Percentiles rank a stretch among this genome's conserved stretches.
These are phyloP conservation scores for Ichneumoninae sp. DNA, from an alignment of 2,888 invertebrate genomes.

Conservation along the genomic window DNA sequence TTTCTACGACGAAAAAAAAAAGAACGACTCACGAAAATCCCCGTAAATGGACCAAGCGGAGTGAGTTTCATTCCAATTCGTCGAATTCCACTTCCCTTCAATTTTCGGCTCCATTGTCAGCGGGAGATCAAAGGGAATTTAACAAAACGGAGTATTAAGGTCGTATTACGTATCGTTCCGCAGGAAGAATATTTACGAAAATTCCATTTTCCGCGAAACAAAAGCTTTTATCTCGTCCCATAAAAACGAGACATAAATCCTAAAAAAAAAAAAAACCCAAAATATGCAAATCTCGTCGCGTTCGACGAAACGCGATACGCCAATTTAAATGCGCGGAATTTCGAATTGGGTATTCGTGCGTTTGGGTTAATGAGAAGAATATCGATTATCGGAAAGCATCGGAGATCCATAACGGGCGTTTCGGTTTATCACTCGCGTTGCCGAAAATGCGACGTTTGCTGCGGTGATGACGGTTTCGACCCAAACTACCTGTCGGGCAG, in stretches of 20 bases:
- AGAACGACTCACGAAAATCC: neutral
- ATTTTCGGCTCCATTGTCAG: neutral
- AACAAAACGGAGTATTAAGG: neutral
- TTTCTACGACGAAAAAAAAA: neutral
- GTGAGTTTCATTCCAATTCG: neutral
- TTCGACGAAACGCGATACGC: neutral
- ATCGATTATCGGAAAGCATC: conserved; percentile 32
- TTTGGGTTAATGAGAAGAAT: conserved; percentile 30
- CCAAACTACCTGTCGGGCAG: neutral
- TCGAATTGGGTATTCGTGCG: neutral
- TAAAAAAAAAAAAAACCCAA: neutral
- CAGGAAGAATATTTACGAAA: neutral
- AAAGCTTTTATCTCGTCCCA: neutral
- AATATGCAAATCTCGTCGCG: neutral
- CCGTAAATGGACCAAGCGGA: neutral
- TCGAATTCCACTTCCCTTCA: neutral
- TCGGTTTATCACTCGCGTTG: neutral
- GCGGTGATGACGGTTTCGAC: neutral
- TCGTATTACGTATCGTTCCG: neutral
- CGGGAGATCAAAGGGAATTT: neutral
- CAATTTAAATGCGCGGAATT: neutral
- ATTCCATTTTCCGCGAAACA: neutral
- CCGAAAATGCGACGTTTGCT: neutral
- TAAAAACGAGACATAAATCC: neutral
- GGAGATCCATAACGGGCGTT: conserved; percentile 1